A percentile compares a stretch with the other conserved stretches of the same genome.
Evolutionary conservation across 2,113 vertebrate genomes (phyloP).

Genomic region (Pungitius pungitius): DNA sequence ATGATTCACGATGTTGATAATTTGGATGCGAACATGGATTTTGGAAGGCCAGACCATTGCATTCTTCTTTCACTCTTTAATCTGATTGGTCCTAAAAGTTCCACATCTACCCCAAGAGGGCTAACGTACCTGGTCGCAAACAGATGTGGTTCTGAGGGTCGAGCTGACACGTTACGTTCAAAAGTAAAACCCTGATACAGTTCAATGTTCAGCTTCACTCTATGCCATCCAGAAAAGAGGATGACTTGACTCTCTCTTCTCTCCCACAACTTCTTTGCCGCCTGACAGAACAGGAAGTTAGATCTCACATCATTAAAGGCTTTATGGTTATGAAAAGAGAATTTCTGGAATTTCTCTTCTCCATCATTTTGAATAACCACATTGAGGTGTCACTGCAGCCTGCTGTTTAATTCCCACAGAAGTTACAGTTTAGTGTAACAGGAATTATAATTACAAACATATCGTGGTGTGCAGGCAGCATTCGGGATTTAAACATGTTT

Average conservation of each 20-base stretch:
- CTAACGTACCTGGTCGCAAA: neutral
- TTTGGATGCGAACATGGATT: neutral
- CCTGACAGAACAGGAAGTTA: constrained; percentile 35
- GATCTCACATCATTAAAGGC: constrained; percentile 52
- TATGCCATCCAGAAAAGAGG: neutral
- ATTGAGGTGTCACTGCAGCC: constrained; percentile 50
- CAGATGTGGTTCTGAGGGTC: neutral
- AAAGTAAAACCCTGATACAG: neutral
- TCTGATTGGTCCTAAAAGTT: no score
- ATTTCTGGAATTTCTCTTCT: constrained; percentile 59
- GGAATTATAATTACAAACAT: constrained; percentile 60
- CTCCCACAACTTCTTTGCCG: constrained; percentile 3
- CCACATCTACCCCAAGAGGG: neutral
- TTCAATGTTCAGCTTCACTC: neutral
- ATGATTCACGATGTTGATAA: no score
- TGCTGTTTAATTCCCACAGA: constrained; percentile 50
- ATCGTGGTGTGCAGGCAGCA: constrained; percentile 35
- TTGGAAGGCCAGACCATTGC: neutral
- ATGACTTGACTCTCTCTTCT: neutral
- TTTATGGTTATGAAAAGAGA: constrained; percentile 63
- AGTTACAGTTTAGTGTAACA: constrained; percentile 43
- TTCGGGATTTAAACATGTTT: constrained; percentile 58
- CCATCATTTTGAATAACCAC: constrained; percentile 65
- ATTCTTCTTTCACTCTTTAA: neutral
- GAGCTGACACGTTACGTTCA: neutral